phyloP scores from a whole-genome alignment of 2,888 invertebrate genomes.

The Altica lythri region DNA sequence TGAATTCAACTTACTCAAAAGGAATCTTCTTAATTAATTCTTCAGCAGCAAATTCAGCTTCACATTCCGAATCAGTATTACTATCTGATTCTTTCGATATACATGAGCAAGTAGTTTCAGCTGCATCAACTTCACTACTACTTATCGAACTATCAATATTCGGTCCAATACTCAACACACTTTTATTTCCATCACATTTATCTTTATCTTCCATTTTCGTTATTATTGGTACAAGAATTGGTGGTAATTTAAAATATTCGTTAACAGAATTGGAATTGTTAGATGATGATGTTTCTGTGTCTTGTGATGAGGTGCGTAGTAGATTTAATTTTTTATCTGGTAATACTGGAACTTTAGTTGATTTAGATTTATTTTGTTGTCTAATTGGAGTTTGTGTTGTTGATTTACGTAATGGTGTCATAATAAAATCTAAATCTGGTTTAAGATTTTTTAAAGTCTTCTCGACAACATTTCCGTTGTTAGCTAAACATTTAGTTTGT shows the following conservation, averaged over 20 bases:
- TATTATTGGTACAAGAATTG: slow-evolving; percentile 72
- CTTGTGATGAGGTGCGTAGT: slow-evolving; percentile 58
- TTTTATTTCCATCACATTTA: slow-evolving; percentile 30
- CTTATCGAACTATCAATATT: slow-evolving; percentile 65
- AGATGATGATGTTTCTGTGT: slow-evolving; percentile 66
- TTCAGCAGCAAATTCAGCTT: slow-evolving; percentile 19
- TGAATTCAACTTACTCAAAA: slow-evolving; percentile 32
- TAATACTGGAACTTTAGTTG: slow-evolving; percentile 53
- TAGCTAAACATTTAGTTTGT: slow-evolving; percentile 63
- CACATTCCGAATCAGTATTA: slow-evolving; percentile 35
- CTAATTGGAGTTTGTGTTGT: slow-evolving; percentile 29
- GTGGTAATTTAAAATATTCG: slow-evolving; percentile 68
- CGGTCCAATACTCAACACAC: slow-evolving; percentile 68
- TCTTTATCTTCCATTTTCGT: slow-evolving; percentile 62
- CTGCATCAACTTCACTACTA: slow-evolving; percentile 46
- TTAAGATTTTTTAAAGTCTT: slow-evolving; percentile 50
- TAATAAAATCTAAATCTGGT: slow-evolving; percentile 55
- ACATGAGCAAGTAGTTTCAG: slow-evolving; percentile 30
- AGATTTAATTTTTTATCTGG: slow-evolving; percentile 63
- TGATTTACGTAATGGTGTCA: slow-evolving; percentile 52
- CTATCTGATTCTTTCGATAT: slow-evolving; percentile 37
- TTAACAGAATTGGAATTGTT: slow-evolving; percentile 54
- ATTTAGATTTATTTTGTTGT: slow-evolving; percentile 26
- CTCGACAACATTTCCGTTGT: slow-evolving; percentile 48
- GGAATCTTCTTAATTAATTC: slow-evolving; percentile 14